A percentile compares a stretch with the other conserved stretches of the same genome.
Conservation (phyloP, 2,113 vertebrate species). For the Pteruthius melanotis region DNA sequence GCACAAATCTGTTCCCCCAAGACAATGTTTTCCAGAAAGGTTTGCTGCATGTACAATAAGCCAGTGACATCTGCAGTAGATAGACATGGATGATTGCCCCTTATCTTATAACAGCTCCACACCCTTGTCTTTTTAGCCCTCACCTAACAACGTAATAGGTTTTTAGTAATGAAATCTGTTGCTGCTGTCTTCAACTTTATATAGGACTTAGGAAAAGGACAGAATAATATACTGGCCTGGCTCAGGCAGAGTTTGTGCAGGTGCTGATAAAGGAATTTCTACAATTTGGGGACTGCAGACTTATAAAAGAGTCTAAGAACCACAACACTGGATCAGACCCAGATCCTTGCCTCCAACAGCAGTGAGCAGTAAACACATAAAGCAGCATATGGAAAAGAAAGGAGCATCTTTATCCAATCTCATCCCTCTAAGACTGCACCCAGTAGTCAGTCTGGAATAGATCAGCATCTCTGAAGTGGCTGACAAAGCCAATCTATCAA, state of each 20-base stretch:
- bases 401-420: neutral
- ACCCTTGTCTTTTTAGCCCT: neutral
- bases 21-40: neutral
- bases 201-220: neutral
- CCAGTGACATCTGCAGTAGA: neutral
- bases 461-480: neutral
- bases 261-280: slow-evolving; percentile 21
- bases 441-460: slow-evolving; percentile 31
- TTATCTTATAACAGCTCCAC: neutral
- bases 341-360: neutral
- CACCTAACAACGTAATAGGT: neutral
- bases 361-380: neutral
- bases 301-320: neutral
- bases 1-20: neutral
- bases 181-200: neutral
- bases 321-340: neutral
- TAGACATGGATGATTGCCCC: neutral
- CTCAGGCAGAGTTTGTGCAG: slow-evolving; percentile 12
- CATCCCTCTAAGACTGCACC: neutral
- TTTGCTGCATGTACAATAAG: neutral
- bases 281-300: neutral
- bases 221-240: neutral
- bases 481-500: slow-evolving; percentile 32
- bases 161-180: neutral
- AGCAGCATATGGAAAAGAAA: neutral